Evolutionary conservation across 2,888 invertebrate genomes (phyloP).

Genomic region (Marronus borbonicus): DNA sequence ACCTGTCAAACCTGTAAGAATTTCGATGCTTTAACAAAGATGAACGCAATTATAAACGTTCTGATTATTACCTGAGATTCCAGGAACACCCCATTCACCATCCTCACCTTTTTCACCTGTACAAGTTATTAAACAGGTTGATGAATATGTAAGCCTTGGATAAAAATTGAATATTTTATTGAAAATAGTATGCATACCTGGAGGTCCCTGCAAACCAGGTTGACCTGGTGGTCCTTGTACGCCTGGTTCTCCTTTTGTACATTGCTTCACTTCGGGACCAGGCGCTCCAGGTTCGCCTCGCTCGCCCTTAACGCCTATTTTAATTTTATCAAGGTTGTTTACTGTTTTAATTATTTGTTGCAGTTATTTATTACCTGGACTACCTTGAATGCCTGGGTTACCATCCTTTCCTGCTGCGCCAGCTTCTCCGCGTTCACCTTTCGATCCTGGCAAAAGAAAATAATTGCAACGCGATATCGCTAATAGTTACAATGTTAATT

Average conservation of each 20-base stretch:
- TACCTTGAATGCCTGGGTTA: neutral
- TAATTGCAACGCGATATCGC: neutral
- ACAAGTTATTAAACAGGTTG: neutral
- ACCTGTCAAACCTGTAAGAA: neutral
- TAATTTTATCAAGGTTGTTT: neutral
- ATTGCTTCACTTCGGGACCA: neutral
- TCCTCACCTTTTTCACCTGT: neutral
- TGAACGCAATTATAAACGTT: neutral
- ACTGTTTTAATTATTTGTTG: neutral
- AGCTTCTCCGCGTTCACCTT: neutral
- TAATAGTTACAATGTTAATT: no score
- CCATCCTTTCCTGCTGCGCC: neutral
- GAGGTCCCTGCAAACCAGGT: neutral
- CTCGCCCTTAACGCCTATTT: neutral
- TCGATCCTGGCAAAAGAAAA: neutral
- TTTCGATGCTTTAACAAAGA: neutral
- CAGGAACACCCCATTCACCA: constrained; percentile 3
- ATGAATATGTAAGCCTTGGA: neutral
- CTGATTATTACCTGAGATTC: neutral
- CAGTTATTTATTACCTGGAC: neutral
- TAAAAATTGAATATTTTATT: neutral
- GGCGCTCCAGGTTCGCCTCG: neutral
- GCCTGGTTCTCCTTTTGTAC: constrained; percentile 9
- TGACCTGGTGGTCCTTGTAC: neutral
- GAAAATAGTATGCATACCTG: neutral